These are phyloP conservation scores for Etheostoma cragini DNA, from an alignment of 2,113 vertebrate species.

Conservation along the genomic window DNA sequence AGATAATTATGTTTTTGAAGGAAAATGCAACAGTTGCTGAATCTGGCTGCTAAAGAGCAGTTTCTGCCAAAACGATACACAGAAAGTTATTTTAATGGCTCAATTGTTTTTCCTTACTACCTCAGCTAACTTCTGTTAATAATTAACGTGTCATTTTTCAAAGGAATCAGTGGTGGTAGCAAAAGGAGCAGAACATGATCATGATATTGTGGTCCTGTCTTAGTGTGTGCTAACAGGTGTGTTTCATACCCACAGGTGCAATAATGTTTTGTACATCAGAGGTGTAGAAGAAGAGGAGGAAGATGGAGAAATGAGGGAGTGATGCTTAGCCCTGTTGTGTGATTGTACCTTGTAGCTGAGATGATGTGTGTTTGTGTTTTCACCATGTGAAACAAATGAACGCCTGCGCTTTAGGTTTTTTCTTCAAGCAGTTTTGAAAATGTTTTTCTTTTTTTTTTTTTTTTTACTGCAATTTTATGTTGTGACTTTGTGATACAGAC, in stretches of 20 bases:
- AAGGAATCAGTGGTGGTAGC: not conserved
- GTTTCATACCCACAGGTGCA: constrained; percentile 87
- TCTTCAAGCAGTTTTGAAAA: constrained; percentile 43
- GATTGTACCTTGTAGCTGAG: constrained; percentile 45
- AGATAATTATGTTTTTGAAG: not conserved
- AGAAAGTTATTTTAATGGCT: not conserved
- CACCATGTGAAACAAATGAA: constrained; percentile 74
- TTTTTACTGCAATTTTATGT: constrained; percentile 60
- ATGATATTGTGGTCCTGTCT: too few relatives aligned
- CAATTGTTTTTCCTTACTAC: not conserved
- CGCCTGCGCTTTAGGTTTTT: not conserved
- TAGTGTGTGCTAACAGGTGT: constrained; percentile 18
- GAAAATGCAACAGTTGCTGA: not conserved
- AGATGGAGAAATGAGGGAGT: constrained; percentile 99
- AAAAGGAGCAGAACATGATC: not conserved
- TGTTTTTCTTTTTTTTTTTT: constrained; percentile 51
- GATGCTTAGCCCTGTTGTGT: constrained; percentile 56
- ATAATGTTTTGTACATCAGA: constrained; percentile 98
- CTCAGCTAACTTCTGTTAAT: constrained; percentile 16
- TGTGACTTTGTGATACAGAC: constrained; percentile 56
- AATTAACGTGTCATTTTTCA: not conserved
- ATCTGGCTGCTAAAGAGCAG: not conserved
- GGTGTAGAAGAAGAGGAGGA: constrained; percentile 99
- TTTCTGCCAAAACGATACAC: not conserved
- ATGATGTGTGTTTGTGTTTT: constrained; percentile 68